Conservation (phyloP, 2,113 vertebrate genomes). For the Elgaria multicarinata region DNA sequence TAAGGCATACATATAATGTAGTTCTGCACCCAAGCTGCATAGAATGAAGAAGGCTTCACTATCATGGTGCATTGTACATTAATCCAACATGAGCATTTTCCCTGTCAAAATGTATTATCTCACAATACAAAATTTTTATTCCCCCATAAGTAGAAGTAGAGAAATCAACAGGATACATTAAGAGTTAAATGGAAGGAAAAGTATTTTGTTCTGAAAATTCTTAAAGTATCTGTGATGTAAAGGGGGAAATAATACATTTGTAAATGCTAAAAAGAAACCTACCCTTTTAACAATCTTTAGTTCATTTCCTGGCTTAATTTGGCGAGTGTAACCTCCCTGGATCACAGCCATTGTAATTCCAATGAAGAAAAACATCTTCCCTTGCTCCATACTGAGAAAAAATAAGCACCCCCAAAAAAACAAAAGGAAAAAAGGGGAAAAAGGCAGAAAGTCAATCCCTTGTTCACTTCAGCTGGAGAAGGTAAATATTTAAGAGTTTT, state of each 20-base stretch:
- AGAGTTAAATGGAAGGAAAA: background rate
- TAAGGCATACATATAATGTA: background rate
- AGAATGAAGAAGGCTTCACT: background rate
- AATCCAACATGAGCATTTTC: background rate
- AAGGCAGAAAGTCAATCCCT: conserved; percentile 11
- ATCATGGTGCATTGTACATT: background rate
- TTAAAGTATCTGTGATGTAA: background rate
- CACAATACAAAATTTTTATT: too few relatives aligned
- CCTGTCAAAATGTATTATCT: background rate
- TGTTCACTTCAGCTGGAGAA: background rate
- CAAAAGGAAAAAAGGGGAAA: conserved; percentile 46
- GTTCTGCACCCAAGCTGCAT: background rate
- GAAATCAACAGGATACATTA: background rate
- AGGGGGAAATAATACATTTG: background rate
- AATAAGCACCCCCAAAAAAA: conserved; percentile 9
- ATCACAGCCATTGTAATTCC: conserved; percentile 94
- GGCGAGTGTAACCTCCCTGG: conserved; percentile 92
- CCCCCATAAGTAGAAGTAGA: background rate
- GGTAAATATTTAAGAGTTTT: background rate
- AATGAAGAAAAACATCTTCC: conserved; percentile 99
- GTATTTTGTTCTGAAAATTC: background rate
- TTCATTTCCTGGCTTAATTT: conserved; percentile 88
- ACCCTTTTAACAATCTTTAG: conserved; percentile 86
- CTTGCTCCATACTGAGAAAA: conserved; percentile 90
- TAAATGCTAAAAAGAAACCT: conserved; percentile 22